phyloP scores from a whole-genome alignment of 2,797 vertebrate genomes.

The Anguilla megastoma region DNA sequence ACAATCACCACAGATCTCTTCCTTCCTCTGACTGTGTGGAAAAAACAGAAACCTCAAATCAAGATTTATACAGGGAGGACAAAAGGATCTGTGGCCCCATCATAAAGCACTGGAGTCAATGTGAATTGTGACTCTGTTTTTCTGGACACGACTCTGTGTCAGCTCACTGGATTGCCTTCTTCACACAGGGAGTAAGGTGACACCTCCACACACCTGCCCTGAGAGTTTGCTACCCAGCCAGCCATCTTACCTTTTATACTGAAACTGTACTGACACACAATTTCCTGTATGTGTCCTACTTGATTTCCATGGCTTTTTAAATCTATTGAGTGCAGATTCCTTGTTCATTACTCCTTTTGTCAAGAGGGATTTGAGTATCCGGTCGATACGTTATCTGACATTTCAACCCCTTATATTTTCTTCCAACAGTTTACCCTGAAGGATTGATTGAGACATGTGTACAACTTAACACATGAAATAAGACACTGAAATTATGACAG shows the following conservation, averaged over 20 bases:
- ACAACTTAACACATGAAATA: conserved; percentile 3
- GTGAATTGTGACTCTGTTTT: not conserved
- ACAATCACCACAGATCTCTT: conserved; percentile 12
- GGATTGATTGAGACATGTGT: not conserved
- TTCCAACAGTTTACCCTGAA: not conserved
- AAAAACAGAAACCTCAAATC: not conserved
- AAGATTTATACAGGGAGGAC: not conserved
- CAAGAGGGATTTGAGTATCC: not conserved
- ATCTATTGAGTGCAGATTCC: not conserved
- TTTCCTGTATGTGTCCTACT: not conserved
- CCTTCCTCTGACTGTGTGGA: conserved; percentile 8
- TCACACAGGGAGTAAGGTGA: no score
- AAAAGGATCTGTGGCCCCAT: not conserved
- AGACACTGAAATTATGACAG: not conserved
- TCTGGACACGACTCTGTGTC: no score
- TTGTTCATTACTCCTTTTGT: not conserved
- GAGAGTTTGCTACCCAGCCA: not conserved
- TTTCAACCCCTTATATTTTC: not conserved
- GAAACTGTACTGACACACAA: not conserved
- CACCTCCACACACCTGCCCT: not conserved
- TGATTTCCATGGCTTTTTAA: not conserved
- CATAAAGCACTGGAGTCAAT: not conserved
- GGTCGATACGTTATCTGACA: not conserved
- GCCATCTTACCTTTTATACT: not conserved
- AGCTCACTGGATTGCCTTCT: no score